A percentile compares a stretch with the other conserved stretches of the same genome.
Conservation (phyloP, 2,888 invertebrate genomes). For the Ectemnius lituratus region DNA sequence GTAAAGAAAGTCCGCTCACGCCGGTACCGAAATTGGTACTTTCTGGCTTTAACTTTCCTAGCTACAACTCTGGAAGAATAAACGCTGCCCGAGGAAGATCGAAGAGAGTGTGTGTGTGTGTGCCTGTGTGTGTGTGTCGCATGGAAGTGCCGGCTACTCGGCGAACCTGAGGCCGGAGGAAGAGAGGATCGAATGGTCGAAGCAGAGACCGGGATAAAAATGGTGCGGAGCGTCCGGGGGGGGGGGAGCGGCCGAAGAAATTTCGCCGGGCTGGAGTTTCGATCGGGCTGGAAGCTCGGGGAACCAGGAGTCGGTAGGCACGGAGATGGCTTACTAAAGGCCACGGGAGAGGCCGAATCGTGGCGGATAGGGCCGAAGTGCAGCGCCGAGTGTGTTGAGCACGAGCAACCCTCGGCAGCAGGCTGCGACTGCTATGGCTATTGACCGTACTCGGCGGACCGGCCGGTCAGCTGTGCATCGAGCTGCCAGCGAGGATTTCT, state of each 20-base stretch:
- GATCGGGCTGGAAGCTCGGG: constrained; percentile 51
- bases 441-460: constrained; percentile 75
- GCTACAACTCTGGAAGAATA: too few relatives aligned
- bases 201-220: constrained; percentile 11
- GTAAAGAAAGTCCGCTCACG: too few relatives aligned
- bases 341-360: constrained; percentile 60
- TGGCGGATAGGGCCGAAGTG: constrained; percentile 59
- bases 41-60: too few relatives aligned
- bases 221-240: too few relatives aligned
- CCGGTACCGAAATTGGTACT: too few relatives aligned
- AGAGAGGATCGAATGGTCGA: constrained; percentile 25
- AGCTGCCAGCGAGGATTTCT: constrained; percentile 58
- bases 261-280: constrained; percentile 49
- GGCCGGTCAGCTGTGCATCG: constrained; percentile 76
- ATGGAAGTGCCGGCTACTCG: background rate
- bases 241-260: constrained; percentile 4
- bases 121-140: constrained; percentile 10
- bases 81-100: background rate
- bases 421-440: constrained; percentile 70
- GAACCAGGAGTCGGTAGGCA: constrained; percentile 47
- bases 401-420: constrained; percentile 60
- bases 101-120: constrained; percentile 17
- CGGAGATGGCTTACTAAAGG: constrained; percentile 66
- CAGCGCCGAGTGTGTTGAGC: constrained; percentile 53
- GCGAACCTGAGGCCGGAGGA: background rate